Percentiles rank a stretch among this genome's conserved stretches.
phyloP scores from a whole-genome alignment of 2,888 invertebrate species.

The Danaus chrysippus region DNA sequence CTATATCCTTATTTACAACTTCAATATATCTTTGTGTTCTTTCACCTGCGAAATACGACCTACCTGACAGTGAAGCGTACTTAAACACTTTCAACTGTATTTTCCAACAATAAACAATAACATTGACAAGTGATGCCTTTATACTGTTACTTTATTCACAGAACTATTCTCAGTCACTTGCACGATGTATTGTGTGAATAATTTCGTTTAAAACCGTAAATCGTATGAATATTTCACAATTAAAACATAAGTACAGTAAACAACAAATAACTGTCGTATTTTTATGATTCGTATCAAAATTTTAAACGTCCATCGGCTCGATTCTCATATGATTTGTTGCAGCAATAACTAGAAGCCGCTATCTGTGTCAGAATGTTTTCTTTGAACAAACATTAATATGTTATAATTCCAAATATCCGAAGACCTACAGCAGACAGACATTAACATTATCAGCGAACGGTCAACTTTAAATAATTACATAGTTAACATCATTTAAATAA shows the following conservation, averaged over 20 bases:
- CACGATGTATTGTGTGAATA: conserved; percentile 23
- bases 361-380: conserved; percentile 17
- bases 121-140: conserved; percentile 61
- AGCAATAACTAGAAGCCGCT: neutral
- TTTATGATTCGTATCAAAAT: neutral
- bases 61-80: conserved; percentile 68
- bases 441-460: conserved; percentile 27
- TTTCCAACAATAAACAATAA: conserved; percentile 73
- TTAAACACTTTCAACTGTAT: conserved; percentile 70
- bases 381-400: conserved; percentile 20
- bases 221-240: conserved; percentile 14
- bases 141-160: conserved; percentile 45
- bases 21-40: conserved; percentile 38
- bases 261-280: neutral
- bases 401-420: conserved; percentile 22
- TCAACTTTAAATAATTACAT: conserved; percentile 26
- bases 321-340: conserved; percentile 6
- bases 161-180: conserved; percentile 48
- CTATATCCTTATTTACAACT: conserved; percentile 57
- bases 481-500: conserved; percentile 14
- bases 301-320: neutral
- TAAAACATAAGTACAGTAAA: conserved; percentile 11
- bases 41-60: conserved; percentile 73
- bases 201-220: conserved; percentile 17
- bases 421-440: conserved; percentile 27